These are phyloP conservation scores for Oreochromis tanganicae DNA, from an alignment of 2,113 vertebrate genomes.

Conservation along the genomic window DNA sequence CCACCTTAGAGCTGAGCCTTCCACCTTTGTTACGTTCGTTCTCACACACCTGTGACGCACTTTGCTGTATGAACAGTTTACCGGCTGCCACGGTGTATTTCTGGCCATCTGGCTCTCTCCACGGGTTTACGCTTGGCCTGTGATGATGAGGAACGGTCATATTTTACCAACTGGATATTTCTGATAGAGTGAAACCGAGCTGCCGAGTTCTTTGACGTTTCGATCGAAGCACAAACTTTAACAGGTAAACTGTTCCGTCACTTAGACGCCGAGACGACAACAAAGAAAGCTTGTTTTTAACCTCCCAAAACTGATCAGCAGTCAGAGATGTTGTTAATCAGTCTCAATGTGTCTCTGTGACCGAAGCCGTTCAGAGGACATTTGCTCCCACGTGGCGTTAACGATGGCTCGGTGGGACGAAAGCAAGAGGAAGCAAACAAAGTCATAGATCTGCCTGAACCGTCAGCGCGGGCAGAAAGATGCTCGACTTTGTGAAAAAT, in stretches of 20 bases:
- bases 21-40: background rate
- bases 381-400: background rate
- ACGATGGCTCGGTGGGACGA: background rate
- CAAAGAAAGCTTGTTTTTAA: background rate
- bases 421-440: background rate
- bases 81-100: accelerated
- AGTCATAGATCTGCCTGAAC: background rate
- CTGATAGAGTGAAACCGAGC: accelerated
- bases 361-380: background rate
- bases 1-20: accelerated
- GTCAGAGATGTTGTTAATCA: background rate
- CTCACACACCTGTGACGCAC: background rate
- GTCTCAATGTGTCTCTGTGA: background rate
- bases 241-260: accelerated
- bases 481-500: background rate
- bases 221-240: background rate
- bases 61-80: accelerated
- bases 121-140: background rate
- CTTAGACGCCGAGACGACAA: accelerated
- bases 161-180: background rate
- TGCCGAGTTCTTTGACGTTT: background rate
- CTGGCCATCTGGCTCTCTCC: background rate
- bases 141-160: background rate
- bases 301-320: background rate
- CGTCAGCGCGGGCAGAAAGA: background rate